Percentiles rank a stretch among this genome's conserved stretches.
These are phyloP conservation scores for Bombus waltoni DNA, from an alignment of 1,140 invertebrate genomes.

Conservation along the genomic window DNA sequence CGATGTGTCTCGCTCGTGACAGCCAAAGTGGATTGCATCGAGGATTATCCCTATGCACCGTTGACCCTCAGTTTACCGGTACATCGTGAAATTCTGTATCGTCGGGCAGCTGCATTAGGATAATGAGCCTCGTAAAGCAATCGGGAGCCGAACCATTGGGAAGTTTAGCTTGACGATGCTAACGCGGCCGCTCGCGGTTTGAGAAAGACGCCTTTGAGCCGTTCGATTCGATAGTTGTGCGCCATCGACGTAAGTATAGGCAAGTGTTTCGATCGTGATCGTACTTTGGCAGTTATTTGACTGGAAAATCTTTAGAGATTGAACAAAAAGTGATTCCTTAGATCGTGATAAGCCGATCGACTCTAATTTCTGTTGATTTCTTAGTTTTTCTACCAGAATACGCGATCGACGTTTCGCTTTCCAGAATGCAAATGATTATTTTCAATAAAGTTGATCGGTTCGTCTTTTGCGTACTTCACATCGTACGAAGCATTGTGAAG, in stretches of 20 bases:
- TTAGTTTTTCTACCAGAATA: too few relatives aligned
- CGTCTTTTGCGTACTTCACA: too few relatives aligned
- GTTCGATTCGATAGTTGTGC: slow-evolving; percentile 41
- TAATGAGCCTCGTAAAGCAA: slow-evolving; percentile 63
- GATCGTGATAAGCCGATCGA: too few relatives aligned
- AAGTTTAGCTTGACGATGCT: background rate
- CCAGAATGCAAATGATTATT: too few relatives aligned
- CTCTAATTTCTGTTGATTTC: background rate
- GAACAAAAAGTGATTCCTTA: too few relatives aligned
- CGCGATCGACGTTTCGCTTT: too few relatives aligned
- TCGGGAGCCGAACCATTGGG: background rate
- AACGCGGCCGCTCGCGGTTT: slow-evolving; percentile 14
- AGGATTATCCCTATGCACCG: slow-evolving; percentile 59
- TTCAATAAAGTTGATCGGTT: too few relatives aligned
- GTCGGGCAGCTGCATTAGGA: slow-evolving; percentile 62
- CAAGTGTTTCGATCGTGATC: background rate
- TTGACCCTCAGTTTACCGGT: slow-evolving; percentile 54
- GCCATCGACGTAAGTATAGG: background rate
- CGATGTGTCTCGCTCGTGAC: slow-evolving; percentile 1
- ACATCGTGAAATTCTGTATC: slow-evolving; percentile 63
- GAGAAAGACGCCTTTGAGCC: slow-evolving; percentile 20
- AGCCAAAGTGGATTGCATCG: slow-evolving; percentile 58
- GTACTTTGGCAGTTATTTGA: background rate
- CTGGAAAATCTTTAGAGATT: background rate
- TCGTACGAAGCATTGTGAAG: too few relatives aligned